Evolutionary conservation across 2,888 invertebrate species (phyloP), one percentile per base, ranked within the genome.

Genomic region (Lochmaea crataegi): DNA sequence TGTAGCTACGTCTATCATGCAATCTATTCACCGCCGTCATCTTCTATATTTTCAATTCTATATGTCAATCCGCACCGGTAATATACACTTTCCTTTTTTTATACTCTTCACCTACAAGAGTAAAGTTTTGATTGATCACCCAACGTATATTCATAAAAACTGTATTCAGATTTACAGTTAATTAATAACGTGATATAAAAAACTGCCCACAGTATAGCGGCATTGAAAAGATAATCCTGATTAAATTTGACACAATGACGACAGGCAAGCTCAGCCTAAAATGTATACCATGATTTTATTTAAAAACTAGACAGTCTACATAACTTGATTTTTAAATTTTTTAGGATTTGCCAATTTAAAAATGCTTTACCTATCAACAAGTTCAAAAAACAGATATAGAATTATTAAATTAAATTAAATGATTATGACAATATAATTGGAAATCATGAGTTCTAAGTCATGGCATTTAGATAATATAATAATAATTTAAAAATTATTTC

Each of bases 161-260:
- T 45, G 4, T 45, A 12, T 45, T 45, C 4, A 45, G 45, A 45
- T 45, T 45, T 45, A 53, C 53, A 58, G 58, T 58, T 58, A 58
- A 58, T 58, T 58, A 32, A 18, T 32, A 58, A 32, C 12, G 58
- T 58, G 58, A 9, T 58, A 38, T 38, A 11, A 58, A 58, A 58
- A 58, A 32, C 26, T 32, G 58, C 58, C 58, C 10, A 58, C 26
- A 32, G 32, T 12, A 58, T 58, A 32, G n/a, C 14, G 58, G n/a
- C 1, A 58, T 14, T 58, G 32, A 26, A 26, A 58, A 58, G 58
- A 32, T 14, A 32, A 58, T 58, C 58, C 58, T 26, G 12, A 58
- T 32, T 58, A 58, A 58, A 58, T 58, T 58, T 58, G 58, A 58
- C 58, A 58, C 58, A 32, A 14, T 12, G 58, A 58, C 58, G 58